Evolutionary conservation across 92 coral and sea anemone species (phyloP).

Genomic region (Paragorgia papillata): DNA sequence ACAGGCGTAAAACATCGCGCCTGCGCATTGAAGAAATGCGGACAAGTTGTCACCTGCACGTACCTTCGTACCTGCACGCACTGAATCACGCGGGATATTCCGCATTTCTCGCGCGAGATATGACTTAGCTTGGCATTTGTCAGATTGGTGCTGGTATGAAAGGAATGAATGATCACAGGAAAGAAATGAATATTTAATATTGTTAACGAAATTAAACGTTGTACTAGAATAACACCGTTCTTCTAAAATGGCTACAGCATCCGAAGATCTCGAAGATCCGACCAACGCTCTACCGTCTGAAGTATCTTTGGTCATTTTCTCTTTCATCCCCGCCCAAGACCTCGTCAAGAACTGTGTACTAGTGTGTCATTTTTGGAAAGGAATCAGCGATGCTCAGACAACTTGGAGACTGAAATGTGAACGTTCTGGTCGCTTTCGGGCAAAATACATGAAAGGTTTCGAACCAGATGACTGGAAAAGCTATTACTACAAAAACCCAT

Average conservation of each 20-base stretch:
- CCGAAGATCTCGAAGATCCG: background rate
- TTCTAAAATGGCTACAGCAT: background rate
- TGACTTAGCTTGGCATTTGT: too few species aligned
- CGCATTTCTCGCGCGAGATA: too few species aligned
- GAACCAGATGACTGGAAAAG: conserved; percentile 37
- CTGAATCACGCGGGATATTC: too few species aligned
- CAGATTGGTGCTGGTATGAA: too few species aligned
- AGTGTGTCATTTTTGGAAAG: conserved; percentile 34
- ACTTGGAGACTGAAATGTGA: conserved; percentile 43
- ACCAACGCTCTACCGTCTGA: conserved; percentile 12
- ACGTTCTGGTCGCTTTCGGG: conserved; percentile 12
- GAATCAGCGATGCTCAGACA: conserved; percentile 30
- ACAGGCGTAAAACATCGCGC: too few species aligned
- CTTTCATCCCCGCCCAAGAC: conserved; percentile 34
- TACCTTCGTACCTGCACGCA: too few species aligned
- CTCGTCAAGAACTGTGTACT: conserved; percentile 38
- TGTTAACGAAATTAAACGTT: background rate
- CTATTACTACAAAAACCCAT: conserved; percentile 25
- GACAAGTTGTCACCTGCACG: too few species aligned
- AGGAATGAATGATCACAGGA: background rate
- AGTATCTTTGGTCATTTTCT: conserved; percentile 31
- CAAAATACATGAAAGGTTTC: conserved; percentile 21
- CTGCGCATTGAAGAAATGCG: too few species aligned
- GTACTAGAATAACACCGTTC: background rate
- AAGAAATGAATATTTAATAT: background rate